Conservation (phyloP, 2,113 vertebrate genomes). For the Pagrus major region DNA sequence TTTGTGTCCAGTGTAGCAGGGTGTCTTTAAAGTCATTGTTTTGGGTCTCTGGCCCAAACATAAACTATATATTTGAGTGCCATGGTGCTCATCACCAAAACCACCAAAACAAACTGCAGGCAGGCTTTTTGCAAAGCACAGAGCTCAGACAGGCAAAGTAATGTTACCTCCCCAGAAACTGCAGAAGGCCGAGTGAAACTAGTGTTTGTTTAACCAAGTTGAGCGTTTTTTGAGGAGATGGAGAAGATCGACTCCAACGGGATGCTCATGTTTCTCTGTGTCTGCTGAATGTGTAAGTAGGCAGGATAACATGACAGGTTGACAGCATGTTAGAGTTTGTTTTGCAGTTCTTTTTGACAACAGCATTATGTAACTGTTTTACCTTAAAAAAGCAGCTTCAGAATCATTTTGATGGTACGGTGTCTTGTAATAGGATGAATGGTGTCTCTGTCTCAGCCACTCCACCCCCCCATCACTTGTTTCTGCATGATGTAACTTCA, state of each 20-base stretch:
- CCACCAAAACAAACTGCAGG: not conserved
- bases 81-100: not conserved
- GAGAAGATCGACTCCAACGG: not conserved
- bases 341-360: too few species aligned
- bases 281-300: conserved; percentile 6
- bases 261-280: not conserved
- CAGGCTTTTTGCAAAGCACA: not conserved
- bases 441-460: too few species aligned
- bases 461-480: too few species aligned
- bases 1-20: not conserved
- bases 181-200: not conserved
- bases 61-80: not conserved
- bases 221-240: not conserved
- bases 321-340: not conserved
- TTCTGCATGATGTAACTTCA: too few species aligned
- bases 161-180: not conserved
- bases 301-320: not conserved
- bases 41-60: not conserved
- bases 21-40: not conserved
- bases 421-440: too few species aligned
- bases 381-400: too few species aligned
- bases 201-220: not conserved
- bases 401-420: too few species aligned
- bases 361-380: too few species aligned
- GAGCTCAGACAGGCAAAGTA: not conserved